Base-by-base conservation (phyloP, 2,113 vertebrate species). In the Hirundichthys speculiger region DNA sequence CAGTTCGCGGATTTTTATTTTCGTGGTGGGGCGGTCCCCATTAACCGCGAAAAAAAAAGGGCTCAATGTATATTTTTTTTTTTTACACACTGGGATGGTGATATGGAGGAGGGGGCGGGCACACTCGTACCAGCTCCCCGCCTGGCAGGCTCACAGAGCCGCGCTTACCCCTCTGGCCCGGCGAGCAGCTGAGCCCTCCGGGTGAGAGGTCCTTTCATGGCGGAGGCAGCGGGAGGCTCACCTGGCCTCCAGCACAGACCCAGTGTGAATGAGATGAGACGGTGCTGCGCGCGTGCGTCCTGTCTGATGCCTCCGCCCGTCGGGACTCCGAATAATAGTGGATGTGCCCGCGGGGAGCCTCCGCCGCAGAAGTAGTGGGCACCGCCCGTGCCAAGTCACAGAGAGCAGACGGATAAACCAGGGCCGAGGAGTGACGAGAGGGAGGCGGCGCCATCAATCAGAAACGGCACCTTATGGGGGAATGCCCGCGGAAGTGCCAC, bases 341-440 rank as follows among this genome's bases (percentile, higher is more conserved):
- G 88, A 90, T 85, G 85, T 82, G 86, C 84, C 90, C 83, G 22
- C 69, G 38, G 91, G 89, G 89, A 90, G 73, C 77, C 86, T 76
- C 82, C 80, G 77, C 77, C 34, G 79, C 76, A 84, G 79, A 81
- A 71, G 73, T 78, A 80, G 79, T 79, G 85, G 85, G 86, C 84
- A 88, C n/a, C 52, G 77, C 73, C 83, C 65, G 79, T 87, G 90
- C 90, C 90, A 92, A 91, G 82, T 84, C 87, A 82, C 83, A 86
- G 85, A 86, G 85, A 86, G 77, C 27, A 84, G 86, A 86, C 64
- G 69, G 85, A 89, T 91, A 90, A 90, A 90, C 90, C 87, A 89
- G 77, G 69, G 47, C 60, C 60, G 75, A 85, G 77, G 61, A 78
- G 69, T 46, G 68, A 80, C 51, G 84, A 59, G 86, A 79, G 79